Evolutionary conservation across 2,113 vertebrate species (phyloP), one percentile per base, ranked within the genome.

Genomic region (Cyphomyrus plagiostoma): DNA sequence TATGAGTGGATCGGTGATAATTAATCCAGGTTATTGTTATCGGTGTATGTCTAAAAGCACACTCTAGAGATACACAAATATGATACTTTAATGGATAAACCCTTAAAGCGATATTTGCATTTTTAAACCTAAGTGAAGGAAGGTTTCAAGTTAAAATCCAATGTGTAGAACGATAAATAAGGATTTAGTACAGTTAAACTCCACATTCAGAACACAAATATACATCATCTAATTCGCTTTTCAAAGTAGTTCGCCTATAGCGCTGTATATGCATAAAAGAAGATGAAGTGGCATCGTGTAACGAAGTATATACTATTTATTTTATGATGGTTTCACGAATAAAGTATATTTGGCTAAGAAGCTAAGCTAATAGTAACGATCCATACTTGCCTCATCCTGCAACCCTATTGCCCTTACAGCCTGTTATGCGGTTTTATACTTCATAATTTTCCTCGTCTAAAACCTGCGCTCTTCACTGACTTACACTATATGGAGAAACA

Each of bases 381-480:
- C 21, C 35, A 74, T 23, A 50, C 70, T 80, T 82, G 49, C 49
- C 88, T 35, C 62, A 13, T 88, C 87, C 45, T 48, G 58, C 49
- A 82, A 42, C 30, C 70, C 26, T 35, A 26, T 11, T 70, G 10
- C 62, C 62, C 62, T 70, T 70, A 66, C n/a, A 26, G 23, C 62
- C n/a, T 30, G n/a, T 30, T 70, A 52, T 46, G 82, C 45, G 42
- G 35, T 23, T 26, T n/a, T 35, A 35, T 39, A 46, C 87, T 3
- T 23, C 42, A 23, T 70, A 7, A 80, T 50, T 52, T 8, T 30
- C 42, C 42, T 88, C n/a, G 13, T 89, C 45, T 6, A 42, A 82
- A 89, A 89, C 46, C 88, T 83, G 30, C 26, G 89, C 80, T 85
- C 39, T 39, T 11, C 87, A 42, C 52, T 62, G 8, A 42, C 77